Conservation (phyloP, 2,113 vertebrate genomes). For the Terrapene triunguis region DNA sequence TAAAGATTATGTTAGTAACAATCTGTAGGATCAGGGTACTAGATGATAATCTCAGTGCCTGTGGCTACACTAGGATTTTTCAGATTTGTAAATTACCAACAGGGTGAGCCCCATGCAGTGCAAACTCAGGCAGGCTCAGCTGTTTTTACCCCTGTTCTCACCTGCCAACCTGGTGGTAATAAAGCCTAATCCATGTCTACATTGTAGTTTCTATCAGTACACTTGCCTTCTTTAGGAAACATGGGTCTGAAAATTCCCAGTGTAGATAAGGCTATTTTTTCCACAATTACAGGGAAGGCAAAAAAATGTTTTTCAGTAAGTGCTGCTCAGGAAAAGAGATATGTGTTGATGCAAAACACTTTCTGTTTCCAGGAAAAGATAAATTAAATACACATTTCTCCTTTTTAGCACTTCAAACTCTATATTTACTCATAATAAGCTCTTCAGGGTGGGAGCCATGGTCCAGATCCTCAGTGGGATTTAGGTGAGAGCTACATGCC, state of each 20-base stretch:
- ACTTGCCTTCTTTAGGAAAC: neutral
- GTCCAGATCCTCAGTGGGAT: neutral
- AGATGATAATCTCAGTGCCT: neutral
- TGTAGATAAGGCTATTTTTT: neutral
- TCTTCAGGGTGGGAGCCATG: neutral
- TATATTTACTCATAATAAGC: neutral
- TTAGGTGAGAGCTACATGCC: neutral
- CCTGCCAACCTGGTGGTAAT: neutral
- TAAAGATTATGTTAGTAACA: neutral
- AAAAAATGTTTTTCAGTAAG: neutral
- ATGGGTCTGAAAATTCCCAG: neutral
- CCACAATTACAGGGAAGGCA: neutral
- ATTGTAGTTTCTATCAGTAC: neutral
- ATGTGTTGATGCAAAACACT: neutral
- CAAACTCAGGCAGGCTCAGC: neutral
- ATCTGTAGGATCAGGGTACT: neutral
- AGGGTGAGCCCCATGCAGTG: neutral
- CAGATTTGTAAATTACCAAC: neutral
- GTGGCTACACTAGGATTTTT: neutral
- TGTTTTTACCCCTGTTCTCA: neutral
- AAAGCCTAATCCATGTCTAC: neutral
- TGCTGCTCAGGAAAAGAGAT: neutral
- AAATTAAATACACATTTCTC: neutral
- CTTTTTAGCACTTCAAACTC: neutral
- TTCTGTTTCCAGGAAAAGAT: neutral